A percentile compares a stretch with the other conserved stretches of the same genome.
Evolutionary conservation across 1,140 invertebrate species (phyloP).

Genomic region (Lucilia cuprina): DNA sequence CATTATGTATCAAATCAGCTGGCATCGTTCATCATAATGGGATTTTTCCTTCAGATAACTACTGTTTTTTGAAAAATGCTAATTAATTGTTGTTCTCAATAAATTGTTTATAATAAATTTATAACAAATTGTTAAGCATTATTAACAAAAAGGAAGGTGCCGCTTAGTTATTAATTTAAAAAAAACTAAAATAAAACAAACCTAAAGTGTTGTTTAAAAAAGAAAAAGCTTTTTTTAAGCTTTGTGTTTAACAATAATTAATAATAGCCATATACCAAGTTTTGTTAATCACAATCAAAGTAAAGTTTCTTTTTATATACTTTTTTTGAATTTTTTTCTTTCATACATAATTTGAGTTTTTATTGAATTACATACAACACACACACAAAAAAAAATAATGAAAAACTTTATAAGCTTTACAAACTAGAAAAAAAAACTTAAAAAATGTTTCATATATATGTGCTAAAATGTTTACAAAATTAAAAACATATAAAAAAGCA

Average conservation of each 20-base stretch:
- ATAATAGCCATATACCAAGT: not conserved
- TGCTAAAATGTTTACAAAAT: not conserved
- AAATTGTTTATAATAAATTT: not conserved
- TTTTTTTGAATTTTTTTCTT: not conserved
- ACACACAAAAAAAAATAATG: not conserved
- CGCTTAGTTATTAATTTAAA: not conserved
- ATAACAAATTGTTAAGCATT: not conserved
- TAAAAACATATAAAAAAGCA: not conserved
- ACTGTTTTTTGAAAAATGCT: slow-evolving; percentile 4
- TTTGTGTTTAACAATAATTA: too few species aligned
- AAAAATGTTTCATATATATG: too few species aligned
- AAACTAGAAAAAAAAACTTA: too few species aligned
- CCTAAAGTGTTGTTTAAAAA: not conserved
- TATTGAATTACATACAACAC: not conserved
- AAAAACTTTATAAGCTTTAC: too few species aligned
- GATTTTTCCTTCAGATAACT: not conserved
- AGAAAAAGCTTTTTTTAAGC: too few species aligned
- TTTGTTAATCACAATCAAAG: not conserved
- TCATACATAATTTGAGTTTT: not conserved
- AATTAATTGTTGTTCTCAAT: not conserved
- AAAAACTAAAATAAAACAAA: too few species aligned
- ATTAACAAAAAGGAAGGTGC: not conserved
- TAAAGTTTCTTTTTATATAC: not conserved
- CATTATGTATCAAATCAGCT: not conserved
- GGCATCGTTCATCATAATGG: slow-evolving; percentile 2